These are phyloP conservation scores for Patella caerulea DNA, from an alignment of 2,888 invertebrate species.

Conservation along the genomic window DNA sequence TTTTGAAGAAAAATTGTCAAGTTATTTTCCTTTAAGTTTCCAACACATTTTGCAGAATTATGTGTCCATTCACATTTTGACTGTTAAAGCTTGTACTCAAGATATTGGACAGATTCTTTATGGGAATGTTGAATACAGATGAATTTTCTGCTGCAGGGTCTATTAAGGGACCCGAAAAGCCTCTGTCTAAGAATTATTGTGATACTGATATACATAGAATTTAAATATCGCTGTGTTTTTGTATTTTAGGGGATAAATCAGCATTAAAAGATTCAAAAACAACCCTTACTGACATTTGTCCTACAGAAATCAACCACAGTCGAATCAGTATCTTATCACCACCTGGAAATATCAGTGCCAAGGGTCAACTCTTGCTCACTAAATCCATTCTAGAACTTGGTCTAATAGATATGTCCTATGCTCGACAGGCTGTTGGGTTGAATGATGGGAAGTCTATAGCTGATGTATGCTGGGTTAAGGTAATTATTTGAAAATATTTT, in stretches of 20 bases:
- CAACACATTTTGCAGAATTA: too few species aligned
- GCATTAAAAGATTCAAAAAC: conserved; percentile 53
- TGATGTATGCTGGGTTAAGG: conserved; percentile 69
- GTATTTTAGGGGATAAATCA: conserved; percentile 42
- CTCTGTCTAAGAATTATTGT: not conserved
- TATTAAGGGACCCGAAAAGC: too few species aligned
- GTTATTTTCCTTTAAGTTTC: too few species aligned
- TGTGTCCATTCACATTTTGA: too few species aligned
- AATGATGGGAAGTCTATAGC: conserved; percentile 67
- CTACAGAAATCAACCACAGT: conserved; percentile 18
- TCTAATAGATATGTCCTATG: conserved; percentile 63
- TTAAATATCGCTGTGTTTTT: not conserved
- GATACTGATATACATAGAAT: not conserved
- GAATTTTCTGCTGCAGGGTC: too few species aligned
- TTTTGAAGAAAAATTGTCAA: too few species aligned
- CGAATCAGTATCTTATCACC: conserved; percentile 45
- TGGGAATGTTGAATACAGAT: too few species aligned
- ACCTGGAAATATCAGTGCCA: conserved; percentile 47
- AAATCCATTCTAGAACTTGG: conserved; percentile 66
- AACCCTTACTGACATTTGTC: conserved; percentile 50
- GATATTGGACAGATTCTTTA: too few species aligned
- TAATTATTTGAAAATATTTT: conserved; percentile 27
- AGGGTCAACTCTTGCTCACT: conserved; percentile 60
- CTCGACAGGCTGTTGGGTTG: conserved; percentile 60
- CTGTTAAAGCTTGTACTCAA: too few species aligned